These are phyloP conservation scores for Orycteropus afer DNA, from an alignment of 2,113 vertebrate species.

Conservation along the genomic window DNA sequence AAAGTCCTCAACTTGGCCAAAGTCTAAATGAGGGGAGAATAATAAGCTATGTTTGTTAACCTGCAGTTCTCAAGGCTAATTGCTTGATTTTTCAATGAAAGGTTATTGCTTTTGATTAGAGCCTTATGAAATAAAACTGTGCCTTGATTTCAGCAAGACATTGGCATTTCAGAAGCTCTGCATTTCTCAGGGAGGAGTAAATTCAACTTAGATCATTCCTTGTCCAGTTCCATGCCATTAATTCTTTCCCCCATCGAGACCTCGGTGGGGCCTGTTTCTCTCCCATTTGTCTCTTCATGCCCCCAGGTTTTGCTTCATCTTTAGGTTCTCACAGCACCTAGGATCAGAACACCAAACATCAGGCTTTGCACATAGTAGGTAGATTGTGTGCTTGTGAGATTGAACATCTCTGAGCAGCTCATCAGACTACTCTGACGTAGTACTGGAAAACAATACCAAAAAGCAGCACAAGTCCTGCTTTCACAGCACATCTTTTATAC, in stretches of 20 bases:
- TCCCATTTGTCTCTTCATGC: background rate
- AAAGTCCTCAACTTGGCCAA: background rate
- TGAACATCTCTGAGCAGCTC: background rate
- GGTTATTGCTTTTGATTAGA: background rate
- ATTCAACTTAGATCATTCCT: background rate
- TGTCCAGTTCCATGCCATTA: background rate
- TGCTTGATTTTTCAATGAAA: background rate
- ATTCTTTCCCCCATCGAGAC: background rate
- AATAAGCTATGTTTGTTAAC: conserved; percentile 33
- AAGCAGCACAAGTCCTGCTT: background rate
- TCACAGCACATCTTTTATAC: background rate
- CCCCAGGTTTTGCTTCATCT: background rate
- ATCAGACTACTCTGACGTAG: background rate
- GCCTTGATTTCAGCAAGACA: background rate
- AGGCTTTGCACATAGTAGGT: background rate
- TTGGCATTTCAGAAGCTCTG: background rate
- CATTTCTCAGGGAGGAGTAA: background rate
- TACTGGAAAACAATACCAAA: background rate
- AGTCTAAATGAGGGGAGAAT: background rate
- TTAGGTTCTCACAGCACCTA: background rate
- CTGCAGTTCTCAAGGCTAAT: conserved; percentile 5
- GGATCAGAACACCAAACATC: background rate
- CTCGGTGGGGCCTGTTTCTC: background rate
- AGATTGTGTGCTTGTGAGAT: background rate
- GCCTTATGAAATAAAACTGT: background rate